Evolutionary conservation across 2,113 vertebrate genomes (phyloP), one percentile per base, ranked within the genome.

Genomic region (Ariopsis seemanni): DNA sequence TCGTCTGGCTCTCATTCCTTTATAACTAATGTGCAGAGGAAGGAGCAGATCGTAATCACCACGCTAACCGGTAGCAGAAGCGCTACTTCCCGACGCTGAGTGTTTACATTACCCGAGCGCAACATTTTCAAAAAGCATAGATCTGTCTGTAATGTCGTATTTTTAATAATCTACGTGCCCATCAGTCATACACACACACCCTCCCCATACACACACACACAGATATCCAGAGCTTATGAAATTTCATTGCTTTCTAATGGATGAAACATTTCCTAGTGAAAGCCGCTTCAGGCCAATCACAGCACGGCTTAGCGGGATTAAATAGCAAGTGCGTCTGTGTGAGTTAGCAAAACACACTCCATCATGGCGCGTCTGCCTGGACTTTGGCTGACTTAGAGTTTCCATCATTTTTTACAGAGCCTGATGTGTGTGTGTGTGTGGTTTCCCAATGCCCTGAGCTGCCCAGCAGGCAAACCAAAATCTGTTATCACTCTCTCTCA

Each of bases 311-410:
- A 83, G 34, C 7, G 48, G 71, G 42, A 60, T 90, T 90, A 74
- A 72, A 88, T 86, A 82, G 48, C 80, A 34, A 84, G 85, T 42
- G 30, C 11, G 18, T 67, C 30, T 71, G 65, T 67, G 60, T 25
- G 80, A 72, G 65, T 69, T 84, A 86, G 53, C 15, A 72, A 79
- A 85, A 85, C 88, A 78, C 85, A 92, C 89, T 87, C 87, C 34
- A 86, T 91, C 89, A 88, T 11, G n/a, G 48, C 22, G 34, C 65
- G 85, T 83, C 88, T 86, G 77, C 55, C 71, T 90, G 82, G n/a
- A 89, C 88, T 89, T 87, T 86, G 85, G 87, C 86, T 89, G 80
- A 91, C 86, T 86, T 74, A 58, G 52, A 30, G 85, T 53, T 83
- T 52, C 69, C 82, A 84, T 80, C 11, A 6, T 10, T 60, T 69